Base-by-base conservation (phyloP, 2,113 vertebrate genomes). In the Raphicerus campestris region DNA sequence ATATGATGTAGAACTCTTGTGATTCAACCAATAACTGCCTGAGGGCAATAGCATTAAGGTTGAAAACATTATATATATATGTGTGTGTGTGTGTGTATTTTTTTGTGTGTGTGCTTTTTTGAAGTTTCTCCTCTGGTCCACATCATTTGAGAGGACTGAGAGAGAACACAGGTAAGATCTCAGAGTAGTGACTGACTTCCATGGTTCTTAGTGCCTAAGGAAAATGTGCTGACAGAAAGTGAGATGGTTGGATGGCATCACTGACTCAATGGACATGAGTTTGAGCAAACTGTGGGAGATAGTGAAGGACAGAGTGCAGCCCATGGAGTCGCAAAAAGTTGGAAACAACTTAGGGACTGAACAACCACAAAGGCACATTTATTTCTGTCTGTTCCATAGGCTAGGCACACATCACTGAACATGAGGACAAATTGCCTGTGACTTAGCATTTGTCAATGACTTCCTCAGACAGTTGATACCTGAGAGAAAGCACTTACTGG, bases 391-490 rank as follows among this genome's bases (percentile, higher is more conserved):
- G 19, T 61, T 16, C 81, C 19, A 3, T 5, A 51, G 66, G 94
- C 70, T 24, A 39, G 77, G 42, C 39, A 91, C 84, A 80, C 19
- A 17, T 26, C n/a, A 13, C 32, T 87, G 90, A 85, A 84, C 1
- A 8, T 84, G 42, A 87, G 80, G 77, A 96, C 60, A 84, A 35
- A 86, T 78, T 88, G 49, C 81, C 55, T 16, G 14, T 92, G 84
- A 90, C 75, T 49, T 30, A 82, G 90, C 11, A 63, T 90, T 95
- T 96, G 58, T 26, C 87, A 85, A 7, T 90, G 81, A 75, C 49
- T 93, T 94, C 77, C 80, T 94, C 87, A 97, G 53, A 93, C 8
- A 87, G 32, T 61, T 95, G 89, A 90, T 47, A 53, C 14, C 73
- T 95, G 30, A 73, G 86, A 91, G 92, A 94, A 87, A 63, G 91